phyloP scores from a whole-genome alignment of 1,140 invertebrate species.

The Papilio machaon region DNA sequence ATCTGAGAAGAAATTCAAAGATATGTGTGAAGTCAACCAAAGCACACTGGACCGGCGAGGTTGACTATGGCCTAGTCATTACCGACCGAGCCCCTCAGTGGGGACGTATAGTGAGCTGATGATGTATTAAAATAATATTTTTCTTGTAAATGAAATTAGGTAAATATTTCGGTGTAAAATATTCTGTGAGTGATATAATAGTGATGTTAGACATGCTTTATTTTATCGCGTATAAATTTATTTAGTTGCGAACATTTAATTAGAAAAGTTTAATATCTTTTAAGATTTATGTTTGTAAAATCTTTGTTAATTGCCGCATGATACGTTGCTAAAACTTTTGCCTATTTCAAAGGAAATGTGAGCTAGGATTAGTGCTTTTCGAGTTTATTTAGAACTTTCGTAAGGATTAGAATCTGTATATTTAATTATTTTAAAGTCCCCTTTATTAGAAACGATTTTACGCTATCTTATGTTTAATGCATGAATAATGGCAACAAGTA shows the following conservation, averaged over 20 bases:
- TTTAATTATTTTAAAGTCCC: neutral
- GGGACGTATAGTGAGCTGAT: too few species aligned
- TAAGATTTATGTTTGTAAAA: constrained; percentile 6
- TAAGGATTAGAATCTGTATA: neutral
- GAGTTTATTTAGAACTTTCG: neutral
- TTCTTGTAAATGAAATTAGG: neutral
- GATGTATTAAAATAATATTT: too few species aligned
- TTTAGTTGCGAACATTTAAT: constrained; percentile 16
- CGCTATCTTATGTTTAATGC: too few species aligned
- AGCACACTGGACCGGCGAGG: too few species aligned
- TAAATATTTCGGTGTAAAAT: neutral
- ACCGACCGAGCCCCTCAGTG: too few species aligned
- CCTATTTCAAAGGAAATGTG: neutral
- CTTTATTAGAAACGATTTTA: too few species aligned
- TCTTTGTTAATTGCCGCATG: neutral
- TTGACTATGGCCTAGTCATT: too few species aligned
- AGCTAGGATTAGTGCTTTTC: neutral
- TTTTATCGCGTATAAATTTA: neutral
- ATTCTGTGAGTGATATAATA: neutral
- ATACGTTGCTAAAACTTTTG: neutral
- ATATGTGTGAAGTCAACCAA: too few species aligned
- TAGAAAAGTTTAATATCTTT: constrained; percentile 18
- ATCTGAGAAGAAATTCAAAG: too few species aligned
- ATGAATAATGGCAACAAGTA: too few species aligned
- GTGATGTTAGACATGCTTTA: neutral